Base-by-base conservation (phyloP, 2,888 invertebrate genomes). In the Caenorhabditis doughertyi region DNA sequence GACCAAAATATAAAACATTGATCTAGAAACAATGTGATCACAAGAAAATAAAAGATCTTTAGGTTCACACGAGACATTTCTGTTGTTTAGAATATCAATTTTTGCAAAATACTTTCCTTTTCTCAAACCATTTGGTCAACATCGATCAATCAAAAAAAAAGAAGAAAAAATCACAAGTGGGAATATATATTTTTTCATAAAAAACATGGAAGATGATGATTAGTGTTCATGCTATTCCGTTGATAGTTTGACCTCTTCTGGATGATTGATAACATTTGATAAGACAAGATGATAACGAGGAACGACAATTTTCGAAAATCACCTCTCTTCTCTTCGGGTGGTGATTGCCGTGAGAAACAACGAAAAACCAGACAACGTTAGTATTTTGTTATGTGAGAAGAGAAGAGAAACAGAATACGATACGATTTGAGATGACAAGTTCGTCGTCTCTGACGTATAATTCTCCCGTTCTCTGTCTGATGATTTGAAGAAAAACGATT, bases 361-460 rank as follows among this genome's bases (percentile, higher is more conserved):
- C 49, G 58, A 68, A 68, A 68, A 76, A 68, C 67, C 67, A 68
- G 68, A 68, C 65, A 58, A 67, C 55, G 67, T 51, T 32, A 49
- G 47, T 49, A 47, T 64, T 64, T 32, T 64, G 29, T 49, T 47
- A 32, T 47, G n/a, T 13, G 35, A 56, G 47, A 44, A 23, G 56
- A 42, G 11, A 18, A 67, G 55, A 76, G 49, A 64, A 44, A 49
- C 29, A 64, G 56, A 56, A 53, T 21, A 44, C 53, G 68, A 47
- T 29, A 25, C 29, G 53, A 53, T 53, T 55, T 47, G 49, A 76
- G 58, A 58, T 72, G 79, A 79, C 79, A 79, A 79, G 79, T 79
- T 72, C 79, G 79, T 47, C 71, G 65, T 65, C 71, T 65, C 71
- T 79, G 79, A 79, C 79, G 79, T 79, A 79, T 65, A 58, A 56